Conservation (phyloP, 2,888 invertebrate genomes). For the Iphiclides podalirius region DNA sequence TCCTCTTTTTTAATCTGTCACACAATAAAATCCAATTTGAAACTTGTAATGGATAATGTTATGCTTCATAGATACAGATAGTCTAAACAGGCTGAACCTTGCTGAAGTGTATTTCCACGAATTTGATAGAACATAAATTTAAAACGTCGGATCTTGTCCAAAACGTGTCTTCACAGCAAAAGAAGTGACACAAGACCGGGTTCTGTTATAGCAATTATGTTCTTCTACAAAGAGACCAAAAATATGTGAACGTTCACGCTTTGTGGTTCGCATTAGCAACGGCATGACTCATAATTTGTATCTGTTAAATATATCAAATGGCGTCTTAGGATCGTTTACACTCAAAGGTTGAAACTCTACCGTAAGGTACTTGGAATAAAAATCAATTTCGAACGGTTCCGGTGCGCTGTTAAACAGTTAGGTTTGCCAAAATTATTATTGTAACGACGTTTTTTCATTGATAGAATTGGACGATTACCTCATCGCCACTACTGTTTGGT, state of each 20-base stretch:
- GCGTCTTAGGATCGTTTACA: constrained; percentile 15
- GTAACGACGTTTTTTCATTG: constrained; percentile 53
- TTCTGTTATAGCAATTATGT: constrained; percentile 9
- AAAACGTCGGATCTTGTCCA: too few species aligned
- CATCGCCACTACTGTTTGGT: constrained; percentile 51
- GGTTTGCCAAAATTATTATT: constrained; percentile 38
- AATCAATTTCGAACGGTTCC: not conserved
- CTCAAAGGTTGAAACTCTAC: not conserved
- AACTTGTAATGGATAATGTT: too few species aligned
- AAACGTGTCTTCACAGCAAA: too few species aligned
- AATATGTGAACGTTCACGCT: constrained; percentile 38
- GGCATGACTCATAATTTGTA: constrained; percentile 51
- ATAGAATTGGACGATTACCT: constrained; percentile 56
- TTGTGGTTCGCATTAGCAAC: constrained; percentile 46
- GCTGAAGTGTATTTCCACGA: too few species aligned
- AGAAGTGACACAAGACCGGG: not conserved
- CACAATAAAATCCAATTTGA: too few species aligned
- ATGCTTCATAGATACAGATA: too few species aligned
- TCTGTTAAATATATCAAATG: constrained; percentile 47
- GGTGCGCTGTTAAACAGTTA: constrained; percentile 41
- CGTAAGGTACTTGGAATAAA: not conserved
- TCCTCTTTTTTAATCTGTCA: too few species aligned
- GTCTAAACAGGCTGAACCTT: too few species aligned
- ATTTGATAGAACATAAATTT: too few species aligned
- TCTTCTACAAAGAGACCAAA: constrained; percentile 8